Conservation (phyloP, 2,888 invertebrate species). For the Philonicus albiceps region DNA sequence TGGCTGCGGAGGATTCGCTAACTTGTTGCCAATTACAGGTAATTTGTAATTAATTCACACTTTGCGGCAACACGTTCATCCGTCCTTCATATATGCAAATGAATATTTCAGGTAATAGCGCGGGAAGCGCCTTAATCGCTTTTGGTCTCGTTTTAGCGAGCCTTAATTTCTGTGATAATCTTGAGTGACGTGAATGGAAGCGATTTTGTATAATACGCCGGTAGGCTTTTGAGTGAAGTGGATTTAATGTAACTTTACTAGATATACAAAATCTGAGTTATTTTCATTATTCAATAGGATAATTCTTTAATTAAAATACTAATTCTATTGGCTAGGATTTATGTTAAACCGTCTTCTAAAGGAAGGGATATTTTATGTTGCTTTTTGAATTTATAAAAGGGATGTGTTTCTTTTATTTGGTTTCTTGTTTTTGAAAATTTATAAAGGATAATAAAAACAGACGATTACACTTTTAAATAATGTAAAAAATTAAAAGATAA, state of each 20-base stretch:
- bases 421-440: too few species aligned
- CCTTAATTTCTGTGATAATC: slow-evolving; percentile 16
- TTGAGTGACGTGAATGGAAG: background rate
- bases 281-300: background rate
- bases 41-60: slow-evolving; percentile 50
- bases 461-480: too few species aligned
- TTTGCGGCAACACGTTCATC: slow-evolving; percentile 44
- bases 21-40: slow-evolving; percentile 48
- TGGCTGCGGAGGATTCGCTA: slow-evolving; percentile 31
- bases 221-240: background rate
- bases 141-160: slow-evolving; percentile 17
- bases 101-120: slow-evolving; percentile 33
- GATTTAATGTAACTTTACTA: background rate
- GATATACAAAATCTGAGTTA: background rate
- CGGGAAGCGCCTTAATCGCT: slow-evolving; percentile 8
- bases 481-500: too few species aligned
- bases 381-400: too few species aligned
- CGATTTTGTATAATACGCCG: background rate
- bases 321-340: too few species aligned
- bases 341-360: too few species aligned
- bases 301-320: too few species aligned
- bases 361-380: too few species aligned
- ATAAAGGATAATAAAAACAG: too few species aligned
- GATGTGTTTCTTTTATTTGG: too few species aligned
- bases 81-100: slow-evolving; percentile 38